Percentiles rank a stretch among this genome's conserved stretches.
Conservation (phyloP, 2,888 invertebrate genomes). For the Dasysyrphus tricinctus region DNA sequence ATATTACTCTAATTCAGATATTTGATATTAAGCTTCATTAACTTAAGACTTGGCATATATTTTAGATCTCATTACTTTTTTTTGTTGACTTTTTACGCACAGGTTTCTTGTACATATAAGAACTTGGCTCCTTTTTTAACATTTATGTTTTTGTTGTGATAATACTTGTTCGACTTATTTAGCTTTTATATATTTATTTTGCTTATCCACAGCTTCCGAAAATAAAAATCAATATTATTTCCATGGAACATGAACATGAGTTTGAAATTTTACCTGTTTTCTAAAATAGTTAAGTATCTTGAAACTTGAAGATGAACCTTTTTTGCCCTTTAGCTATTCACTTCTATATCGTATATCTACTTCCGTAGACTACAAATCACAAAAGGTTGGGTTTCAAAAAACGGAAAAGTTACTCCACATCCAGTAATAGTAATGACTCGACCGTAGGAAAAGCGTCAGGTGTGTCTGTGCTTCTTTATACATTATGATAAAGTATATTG, state of each 20-base stretch:
- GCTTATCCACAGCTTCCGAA: neutral
- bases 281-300: constrained; percentile 33
- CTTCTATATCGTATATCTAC: neutral
- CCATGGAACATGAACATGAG: constrained; percentile 63
- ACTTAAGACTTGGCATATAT: too few relatives aligned
- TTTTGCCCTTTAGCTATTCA: constrained; percentile 39
- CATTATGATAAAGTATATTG: neutral
- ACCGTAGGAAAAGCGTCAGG: constrained; percentile 69
- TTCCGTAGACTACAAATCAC: constrained; percentile 49
- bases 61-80: too few relatives aligned
- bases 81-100: too few relatives aligned
- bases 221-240: constrained; percentile 69
- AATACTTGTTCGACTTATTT: neutral
- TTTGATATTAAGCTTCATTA: too few relatives aligned
- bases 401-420: constrained; percentile 66
- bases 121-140: too few relatives aligned
- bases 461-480: constrained; percentile 37
- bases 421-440: constrained; percentile 37
- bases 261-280: constrained; percentile 72
- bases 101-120: too few relatives aligned
- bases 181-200: neutral
- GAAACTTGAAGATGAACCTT: constrained; percentile 64
- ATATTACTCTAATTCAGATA: too few relatives aligned
- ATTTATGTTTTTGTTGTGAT: too few relatives aligned
- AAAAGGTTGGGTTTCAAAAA: constrained; percentile 69